A percentile compares a stretch with the other conserved stretches of the same genome.
Conservation (phyloP, 1,140 invertebrate genomes). For the Spodoptera litura region DNA sequence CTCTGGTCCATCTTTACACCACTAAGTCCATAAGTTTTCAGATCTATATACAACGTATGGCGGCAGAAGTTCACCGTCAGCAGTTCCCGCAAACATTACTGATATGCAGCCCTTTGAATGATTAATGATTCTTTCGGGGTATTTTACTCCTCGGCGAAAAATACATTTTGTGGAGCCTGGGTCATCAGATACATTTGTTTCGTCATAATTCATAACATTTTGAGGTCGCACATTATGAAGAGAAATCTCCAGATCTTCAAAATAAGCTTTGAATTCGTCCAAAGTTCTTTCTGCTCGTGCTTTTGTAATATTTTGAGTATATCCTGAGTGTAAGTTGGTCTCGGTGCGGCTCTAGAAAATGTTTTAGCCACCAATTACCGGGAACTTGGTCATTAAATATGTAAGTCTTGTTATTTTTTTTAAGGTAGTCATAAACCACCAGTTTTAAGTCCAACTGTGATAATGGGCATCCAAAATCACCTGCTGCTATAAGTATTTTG, state of each 20-base stretch:
- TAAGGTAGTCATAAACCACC: conserved; percentile 37
- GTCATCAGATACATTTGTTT: conserved; percentile 80
- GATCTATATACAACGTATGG: conserved; percentile 77
- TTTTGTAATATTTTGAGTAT: background rate
- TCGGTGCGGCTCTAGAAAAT: background rate
- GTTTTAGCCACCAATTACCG: background rate
- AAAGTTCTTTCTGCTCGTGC: background rate
- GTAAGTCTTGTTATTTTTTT: conserved; percentile 11
- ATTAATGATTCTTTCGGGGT: conserved; percentile 71
- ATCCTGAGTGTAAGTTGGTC: background rate
- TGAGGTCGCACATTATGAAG: background rate
- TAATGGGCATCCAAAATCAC: conserved; percentile 44
- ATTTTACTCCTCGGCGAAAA: conserved; percentile 66
- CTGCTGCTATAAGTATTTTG: conserved; percentile 15
- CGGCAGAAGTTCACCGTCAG: conserved; percentile 62
- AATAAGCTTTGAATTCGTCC: background rate
- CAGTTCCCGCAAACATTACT: conserved; percentile 70
- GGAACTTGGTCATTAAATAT: conserved; percentile 45
- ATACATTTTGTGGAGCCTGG: conserved; percentile 68
- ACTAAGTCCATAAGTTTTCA: conserved; percentile 67
- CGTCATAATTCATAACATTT: conserved; percentile 69
- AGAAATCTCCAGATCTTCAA: background rate
- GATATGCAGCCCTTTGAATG: conserved; percentile 55
- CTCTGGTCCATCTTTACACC: conserved; percentile 65
- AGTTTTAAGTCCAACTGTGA: conserved; percentile 37